Percentiles rank a stretch among this genome's conserved stretches.
Conservation (phyloP, 37 sponge, comb jelly and placozoan species). For the Theonella swinhoei region DNA sequence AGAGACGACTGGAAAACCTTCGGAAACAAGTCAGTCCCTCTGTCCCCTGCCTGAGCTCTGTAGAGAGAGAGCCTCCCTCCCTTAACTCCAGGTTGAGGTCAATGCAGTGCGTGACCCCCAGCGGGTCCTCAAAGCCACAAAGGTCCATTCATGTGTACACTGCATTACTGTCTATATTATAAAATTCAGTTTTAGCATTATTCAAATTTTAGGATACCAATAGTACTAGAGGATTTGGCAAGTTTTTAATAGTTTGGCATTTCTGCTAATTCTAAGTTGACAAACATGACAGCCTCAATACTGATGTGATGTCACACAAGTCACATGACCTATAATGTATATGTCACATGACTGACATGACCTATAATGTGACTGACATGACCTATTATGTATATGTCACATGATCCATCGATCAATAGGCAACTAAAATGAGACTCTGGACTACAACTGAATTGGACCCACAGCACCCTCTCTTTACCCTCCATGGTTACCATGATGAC, state of each 20-base stretch:
- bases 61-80: not conserved
- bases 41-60: no score
- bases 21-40: not conserved
- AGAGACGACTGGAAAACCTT: not conserved
- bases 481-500: conserved; percentile 49
- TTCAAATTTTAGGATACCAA: no score
- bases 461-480: conserved; percentile 42
- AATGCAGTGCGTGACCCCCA: conserved; percentile 44
- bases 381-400: not conserved
- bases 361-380: not conserved
- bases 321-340: no score
- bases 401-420: no score
- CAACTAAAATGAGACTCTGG: not conserved
- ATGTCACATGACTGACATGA: no score
- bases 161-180: not conserved
- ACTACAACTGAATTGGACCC: conserved; percentile 13
- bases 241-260: no score
- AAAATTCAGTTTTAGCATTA: not conserved
- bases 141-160: conserved; percentile 4
- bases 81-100: conserved; percentile 10
- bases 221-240: no score
- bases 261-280: no score
- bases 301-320: no score
- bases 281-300: no score
- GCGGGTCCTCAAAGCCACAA: conserved; percentile 49